Evolutionary conservation across 1,140 invertebrate genomes (phyloP).

Genomic region (Drosophila elegans): DNA sequence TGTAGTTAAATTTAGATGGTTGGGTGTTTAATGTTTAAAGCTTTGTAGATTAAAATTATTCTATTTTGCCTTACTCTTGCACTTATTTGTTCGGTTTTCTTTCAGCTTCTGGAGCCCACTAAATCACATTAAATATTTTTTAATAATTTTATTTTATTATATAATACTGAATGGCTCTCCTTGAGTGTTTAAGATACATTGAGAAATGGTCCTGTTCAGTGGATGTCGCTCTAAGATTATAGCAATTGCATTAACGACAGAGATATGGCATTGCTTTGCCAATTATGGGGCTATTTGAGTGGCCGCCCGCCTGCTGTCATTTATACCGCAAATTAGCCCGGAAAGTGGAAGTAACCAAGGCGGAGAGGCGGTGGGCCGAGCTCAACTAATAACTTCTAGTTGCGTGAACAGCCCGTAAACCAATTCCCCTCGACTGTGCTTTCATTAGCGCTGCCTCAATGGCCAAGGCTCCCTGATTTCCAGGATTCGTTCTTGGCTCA

Average conservation of each 20-base stretch:
- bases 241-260: constrained; percentile 29
- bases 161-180: too few species aligned
- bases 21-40: too few species aligned
- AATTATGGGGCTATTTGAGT: constrained; percentile 66
- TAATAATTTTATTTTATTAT: too few species aligned
- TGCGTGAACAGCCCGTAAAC: constrained; percentile 66
- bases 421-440: constrained; percentile 59
- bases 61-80: too few species aligned
- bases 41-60: too few species aligned
- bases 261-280: constrained; percentile 46
- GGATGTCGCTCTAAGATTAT: background rate
- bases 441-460: constrained; percentile 74
- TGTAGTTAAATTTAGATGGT: too few species aligned
- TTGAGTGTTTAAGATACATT: background rate
- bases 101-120: too few species aligned
- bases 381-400: constrained; percentile 74
- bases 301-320: constrained; percentile 45
- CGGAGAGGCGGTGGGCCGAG: background rate
- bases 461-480: constrained; percentile 26
- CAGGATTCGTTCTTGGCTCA: constrained; percentile 12
- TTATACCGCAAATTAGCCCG: constrained; percentile 74
- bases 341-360: constrained; percentile 4
- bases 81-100: too few species aligned
- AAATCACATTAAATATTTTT: too few species aligned
- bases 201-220: background rate